Conservation (phyloP, 2,888 invertebrate species). For the Thymelicus sylvestris region DNA sequence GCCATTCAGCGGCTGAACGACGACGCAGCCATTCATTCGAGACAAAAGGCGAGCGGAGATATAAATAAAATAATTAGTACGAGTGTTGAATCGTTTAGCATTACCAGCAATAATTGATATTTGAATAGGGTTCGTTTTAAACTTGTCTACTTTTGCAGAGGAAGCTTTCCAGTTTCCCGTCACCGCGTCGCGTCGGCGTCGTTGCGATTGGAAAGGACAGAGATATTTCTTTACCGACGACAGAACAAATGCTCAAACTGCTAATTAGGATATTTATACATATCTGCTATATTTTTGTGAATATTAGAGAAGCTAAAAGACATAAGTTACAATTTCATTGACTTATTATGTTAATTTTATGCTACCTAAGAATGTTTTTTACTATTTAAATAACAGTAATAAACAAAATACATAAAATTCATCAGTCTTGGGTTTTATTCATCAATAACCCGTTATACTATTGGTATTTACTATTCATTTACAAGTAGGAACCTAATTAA, state of each 20-base stretch:
- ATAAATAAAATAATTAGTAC: slow-evolving; percentile 72
- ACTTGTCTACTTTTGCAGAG: slow-evolving; percentile 7
- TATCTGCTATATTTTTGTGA: neutral
- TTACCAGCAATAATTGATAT: slow-evolving; percentile 64
- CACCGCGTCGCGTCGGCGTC: neutral
- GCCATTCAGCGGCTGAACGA: slow-evolving; percentile 47
- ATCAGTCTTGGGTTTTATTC: too few species aligned
- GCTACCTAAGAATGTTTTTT: too few species aligned
- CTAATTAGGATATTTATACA: slow-evolving; percentile 5
- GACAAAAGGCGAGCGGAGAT: slow-evolving; percentile 17
- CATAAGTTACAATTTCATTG: too few species aligned
- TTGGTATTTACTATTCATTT: too few species aligned
- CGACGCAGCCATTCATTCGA: slow-evolving; percentile 38
- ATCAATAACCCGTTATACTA: too few species aligned
- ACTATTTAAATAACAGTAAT: too few species aligned
- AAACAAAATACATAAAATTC: too few species aligned
- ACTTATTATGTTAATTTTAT: too few species aligned
- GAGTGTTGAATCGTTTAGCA: slow-evolving; percentile 72
- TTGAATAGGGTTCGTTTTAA: slow-evolving; percentile 52
- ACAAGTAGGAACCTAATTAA: too few species aligned
- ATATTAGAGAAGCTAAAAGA: neutral
- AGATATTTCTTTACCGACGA: slow-evolving; percentile 7
- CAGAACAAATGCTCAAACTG: neutral
- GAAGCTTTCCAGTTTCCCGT: slow-evolving; percentile 17
- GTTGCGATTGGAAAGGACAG: slow-evolving; percentile 16